Percentiles rank a stretch among this genome's conserved stretches.
Conservation (phyloP, 2,888 invertebrate species). For the Metopia argyrocephala region DNA sequence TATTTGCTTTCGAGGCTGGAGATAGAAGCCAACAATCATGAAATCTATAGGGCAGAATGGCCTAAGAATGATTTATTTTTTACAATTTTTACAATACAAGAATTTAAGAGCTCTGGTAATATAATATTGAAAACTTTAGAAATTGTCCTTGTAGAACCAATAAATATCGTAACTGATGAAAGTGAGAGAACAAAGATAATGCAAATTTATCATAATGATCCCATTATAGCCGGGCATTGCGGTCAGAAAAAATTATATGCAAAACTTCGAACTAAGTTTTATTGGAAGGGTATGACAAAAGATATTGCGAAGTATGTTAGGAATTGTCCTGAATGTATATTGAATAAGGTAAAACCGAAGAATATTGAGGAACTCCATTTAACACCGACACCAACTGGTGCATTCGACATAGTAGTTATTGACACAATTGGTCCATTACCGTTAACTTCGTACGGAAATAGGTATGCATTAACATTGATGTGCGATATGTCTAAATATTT, state of each 20-base stretch:
- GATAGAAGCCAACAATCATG: neutral
- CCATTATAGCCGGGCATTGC: constrained; percentile 26
- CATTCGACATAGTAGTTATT: constrained; percentile 53
- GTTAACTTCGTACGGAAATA: constrained; percentile 6
- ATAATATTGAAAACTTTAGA: constrained; percentile 20
- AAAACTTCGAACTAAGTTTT: constrained; percentile 38
- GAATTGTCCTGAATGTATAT: constrained; percentile 50
- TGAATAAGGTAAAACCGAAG: constrained; percentile 43
- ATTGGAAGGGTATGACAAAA: constrained; percentile 50
- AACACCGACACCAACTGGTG: constrained; percentile 41
- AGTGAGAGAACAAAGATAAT: constrained; percentile 7
- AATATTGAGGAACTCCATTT: constrained; percentile 43
- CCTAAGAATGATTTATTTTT: constrained; percentile 11
- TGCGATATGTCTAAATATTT: constrained; percentile 1
- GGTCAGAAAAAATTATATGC: constrained; percentile 15
- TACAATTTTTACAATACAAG: neutral
- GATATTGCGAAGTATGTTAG: constrained; percentile 39
- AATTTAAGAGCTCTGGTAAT: neutral
- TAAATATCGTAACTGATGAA: constrained; percentile 8
- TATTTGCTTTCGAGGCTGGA: constrained; percentile 22
- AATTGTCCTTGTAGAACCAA: constrained; percentile 5
- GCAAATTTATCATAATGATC: constrained; percentile 29
- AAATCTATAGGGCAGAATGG: constrained; percentile 14
- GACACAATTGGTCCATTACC: constrained; percentile 62
- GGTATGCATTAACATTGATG: too few species aligned